Base-by-base conservation (phyloP, 53 echinoderm and acorn worm species). In the Zoroaster sp. region DNA sequence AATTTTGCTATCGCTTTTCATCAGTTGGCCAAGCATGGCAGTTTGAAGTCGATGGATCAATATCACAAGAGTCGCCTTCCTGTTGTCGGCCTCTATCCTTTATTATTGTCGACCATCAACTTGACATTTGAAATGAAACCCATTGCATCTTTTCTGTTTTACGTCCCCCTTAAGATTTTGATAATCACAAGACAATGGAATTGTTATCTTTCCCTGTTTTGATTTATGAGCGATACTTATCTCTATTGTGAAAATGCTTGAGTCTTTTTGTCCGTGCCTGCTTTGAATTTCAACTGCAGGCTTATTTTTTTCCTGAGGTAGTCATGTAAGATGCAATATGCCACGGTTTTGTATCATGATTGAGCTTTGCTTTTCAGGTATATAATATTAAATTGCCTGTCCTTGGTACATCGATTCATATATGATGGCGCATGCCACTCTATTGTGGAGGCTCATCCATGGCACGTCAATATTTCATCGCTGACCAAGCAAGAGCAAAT, bases 391-490 rank as follows among this genome's bases (percentile, higher is more conserved):
- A 85, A 85, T 85, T 85, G 85, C 49, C 20, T 71, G 85, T 85
- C 85, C 85, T 85, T 85, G 85, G 85, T 71, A 51, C 85, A 85
- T 85, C 85, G 85, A 85, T 85, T 85, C 46, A 25, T 51, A 33
- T 36, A 70, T 49, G 71, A 36, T 49, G 71, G 85, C 25, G 35
- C 67, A 70, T 15, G 85, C 31, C 85, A 47, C 71, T 85, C 85
- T 70, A 85, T 85, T 85, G 85, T 85, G 85, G 53, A 85, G 47
- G 43, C 71, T 85, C 85, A 69, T 66, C 72, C 85, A 49, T 70
- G 70, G 71, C 85, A 85, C 85, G 85, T 85, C 85, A 85, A 85
- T 85, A 85, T 85, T 85, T 85, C 85, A 85, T 71, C 71, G 71
- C 85, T 70, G 85, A 85, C 85, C 85, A 85, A 71, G 85, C 85